Evolutionary conservation across 2,888 invertebrate genomes (phyloP).

Genomic region (Conomelus anceps): DNA sequence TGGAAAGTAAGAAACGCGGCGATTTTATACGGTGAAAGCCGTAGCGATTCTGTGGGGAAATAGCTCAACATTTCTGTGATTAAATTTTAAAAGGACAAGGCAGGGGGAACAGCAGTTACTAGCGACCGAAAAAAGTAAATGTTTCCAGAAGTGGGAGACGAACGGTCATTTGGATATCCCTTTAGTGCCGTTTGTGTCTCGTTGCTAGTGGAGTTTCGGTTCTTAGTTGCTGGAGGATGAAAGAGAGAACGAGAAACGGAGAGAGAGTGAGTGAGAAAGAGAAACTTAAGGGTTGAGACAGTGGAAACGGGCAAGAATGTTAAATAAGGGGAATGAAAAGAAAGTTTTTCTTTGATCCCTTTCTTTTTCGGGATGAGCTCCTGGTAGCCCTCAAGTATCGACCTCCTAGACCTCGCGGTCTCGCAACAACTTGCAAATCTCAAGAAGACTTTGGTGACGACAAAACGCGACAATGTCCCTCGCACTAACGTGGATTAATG

Average conservation of each 20-base stretch:
- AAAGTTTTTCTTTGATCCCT: background rate
- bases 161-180: constrained; percentile 6
- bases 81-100: background rate
- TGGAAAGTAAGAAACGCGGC: background rate
- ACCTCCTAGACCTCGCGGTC: too few relatives aligned
- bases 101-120: background rate
- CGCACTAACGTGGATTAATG: too few relatives aligned
- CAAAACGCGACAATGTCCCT: too few relatives aligned
- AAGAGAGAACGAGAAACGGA: background rate
- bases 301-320: background rate
- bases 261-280: too few relatives aligned
- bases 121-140: background rate
- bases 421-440: too few relatives aligned
- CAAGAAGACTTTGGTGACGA: too few relatives aligned
- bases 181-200: constrained; percentile 6
- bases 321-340: background rate
- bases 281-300: background rate
- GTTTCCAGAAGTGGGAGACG: background rate
- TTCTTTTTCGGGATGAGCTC: too few relatives aligned
- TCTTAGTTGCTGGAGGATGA: background rate
- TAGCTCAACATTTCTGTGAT: background rate
- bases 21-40: background rate
- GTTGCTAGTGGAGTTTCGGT: background rate
- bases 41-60: background rate
- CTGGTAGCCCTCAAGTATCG: too few relatives aligned